phyloP scores from a whole-genome alignment of 35 echinoderm and acorn worm species.

The Heliocidaris tuberculata region DNA sequence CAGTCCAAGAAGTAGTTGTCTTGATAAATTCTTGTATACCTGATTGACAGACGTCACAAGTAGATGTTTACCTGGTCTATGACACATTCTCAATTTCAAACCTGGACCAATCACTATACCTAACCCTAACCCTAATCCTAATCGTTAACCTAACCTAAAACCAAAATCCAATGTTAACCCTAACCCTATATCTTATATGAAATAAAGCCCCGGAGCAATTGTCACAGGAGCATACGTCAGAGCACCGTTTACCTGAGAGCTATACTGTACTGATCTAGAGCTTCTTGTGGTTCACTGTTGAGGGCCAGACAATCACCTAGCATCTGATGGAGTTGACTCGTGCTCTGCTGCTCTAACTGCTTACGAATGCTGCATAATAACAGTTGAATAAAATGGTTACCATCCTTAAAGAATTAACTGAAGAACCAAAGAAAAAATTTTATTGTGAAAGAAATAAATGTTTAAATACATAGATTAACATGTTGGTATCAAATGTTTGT shows the following conservation, averaged over 20 bases:
- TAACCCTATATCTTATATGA: too few species aligned
- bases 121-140: too few species aligned
- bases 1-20: too few species aligned
- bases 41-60: too few species aligned
- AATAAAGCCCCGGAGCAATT: too few species aligned
- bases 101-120: too few species aligned
- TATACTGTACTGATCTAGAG: conserved; percentile 89
- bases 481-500: neutral
- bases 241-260: conserved; percentile 66
- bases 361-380: conserved; percentile 64
- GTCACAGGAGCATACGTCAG: neutral
- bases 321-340: conserved; percentile 87
- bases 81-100: too few species aligned
- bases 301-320: conserved; percentile 74
- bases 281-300: conserved; percentile 83
- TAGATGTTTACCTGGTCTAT: conserved; percentile 44
- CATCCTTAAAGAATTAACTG: neutral
- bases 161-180: too few species aligned
- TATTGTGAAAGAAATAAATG: neutral
- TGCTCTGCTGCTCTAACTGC: conserved; percentile 82
- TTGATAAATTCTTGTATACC: too few species aligned
- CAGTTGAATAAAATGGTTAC: neutral
- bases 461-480: neutral
- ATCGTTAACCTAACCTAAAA: too few species aligned
- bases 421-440: too few species aligned